Percentiles rank a stretch among this genome's conserved stretches.
Evolutionary conservation across 2,797 vertebrate species (phyloP).

Genomic region (Galagoides demidoff): DNA sequence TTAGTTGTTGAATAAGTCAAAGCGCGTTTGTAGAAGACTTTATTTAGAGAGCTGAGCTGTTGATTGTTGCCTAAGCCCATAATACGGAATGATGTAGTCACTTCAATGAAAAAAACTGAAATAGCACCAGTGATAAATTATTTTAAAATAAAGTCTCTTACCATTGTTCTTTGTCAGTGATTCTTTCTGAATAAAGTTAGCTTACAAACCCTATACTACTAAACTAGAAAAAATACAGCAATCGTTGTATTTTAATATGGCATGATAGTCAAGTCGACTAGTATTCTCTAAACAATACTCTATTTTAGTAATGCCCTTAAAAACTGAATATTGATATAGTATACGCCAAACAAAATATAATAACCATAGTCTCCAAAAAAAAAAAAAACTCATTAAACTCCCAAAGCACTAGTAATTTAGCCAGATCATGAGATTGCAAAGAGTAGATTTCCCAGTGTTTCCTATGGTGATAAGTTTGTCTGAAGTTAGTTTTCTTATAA

Average conservation of each 20-base stretch:
- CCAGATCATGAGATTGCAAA: conserved; percentile 6
- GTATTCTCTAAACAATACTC: background rate
- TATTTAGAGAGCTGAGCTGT: conserved; percentile 69
- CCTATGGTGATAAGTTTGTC: background rate
- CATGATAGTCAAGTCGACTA: background rate
- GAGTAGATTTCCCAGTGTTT: background rate
- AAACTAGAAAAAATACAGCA: conserved; percentile 59
- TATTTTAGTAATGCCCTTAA: background rate
- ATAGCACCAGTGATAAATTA: conserved; percentile 58
- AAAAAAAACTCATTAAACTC: background rate
- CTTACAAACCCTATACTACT: conserved; percentile 64
- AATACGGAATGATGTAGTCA: conserved; percentile 70
- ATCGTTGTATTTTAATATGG: background rate
- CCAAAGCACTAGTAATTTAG: background rate
- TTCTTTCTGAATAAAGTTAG: conserved; percentile 59
- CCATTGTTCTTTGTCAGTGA: conserved; percentile 71
- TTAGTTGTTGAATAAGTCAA: conserved; percentile 71
- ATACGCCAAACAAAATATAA: background rate
- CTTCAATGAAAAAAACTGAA: conserved; percentile 63
- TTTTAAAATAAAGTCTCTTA: conserved; percentile 71
- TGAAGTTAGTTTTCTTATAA: background rate
- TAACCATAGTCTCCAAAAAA: background rate
- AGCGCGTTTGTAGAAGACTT: conserved; percentile 72
- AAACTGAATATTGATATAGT: background rate
- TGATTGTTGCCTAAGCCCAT: conserved; percentile 71